Evolutionary conservation across 2,888 invertebrate species (phyloP).

Genomic region (Nomada ruficornis): DNA sequence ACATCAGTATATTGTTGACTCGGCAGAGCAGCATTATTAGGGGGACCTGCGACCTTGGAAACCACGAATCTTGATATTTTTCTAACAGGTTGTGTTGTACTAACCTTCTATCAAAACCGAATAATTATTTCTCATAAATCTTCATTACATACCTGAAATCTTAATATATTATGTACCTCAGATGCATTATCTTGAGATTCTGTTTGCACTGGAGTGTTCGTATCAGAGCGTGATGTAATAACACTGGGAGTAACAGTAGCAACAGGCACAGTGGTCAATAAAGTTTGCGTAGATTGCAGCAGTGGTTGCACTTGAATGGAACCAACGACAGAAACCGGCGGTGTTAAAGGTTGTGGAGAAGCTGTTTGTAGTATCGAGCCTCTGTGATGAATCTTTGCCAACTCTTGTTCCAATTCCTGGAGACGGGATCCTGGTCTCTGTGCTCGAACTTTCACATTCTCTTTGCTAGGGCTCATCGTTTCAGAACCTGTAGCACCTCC

Average conservation of each 20-base stretch:
- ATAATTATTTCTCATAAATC: conserved; percentile 44
- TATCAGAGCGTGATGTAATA: conserved; percentile 74
- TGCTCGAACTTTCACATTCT: conserved; percentile 75
- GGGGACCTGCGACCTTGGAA: conserved; percentile 83
- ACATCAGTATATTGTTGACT: conserved; percentile 63
- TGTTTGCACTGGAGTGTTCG: conserved; percentile 74
- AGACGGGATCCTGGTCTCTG: conserved; percentile 81
- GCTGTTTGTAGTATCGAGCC: conserved; percentile 72
- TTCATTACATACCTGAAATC: not conserved
- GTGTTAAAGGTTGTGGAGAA: conserved; percentile 78
- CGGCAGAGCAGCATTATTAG: conserved; percentile 61
- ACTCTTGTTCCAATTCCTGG: conserved; percentile 82
- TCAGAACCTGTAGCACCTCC: conserved; percentile 73
- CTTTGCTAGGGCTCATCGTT: conserved; percentile 81
- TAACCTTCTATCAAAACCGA: conserved; percentile 60
- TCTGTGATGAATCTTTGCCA: conserved; percentile 84
- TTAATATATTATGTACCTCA: conserved; percentile 65
- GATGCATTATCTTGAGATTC: conserved; percentile 74
- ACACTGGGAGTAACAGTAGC: conserved; percentile 76
- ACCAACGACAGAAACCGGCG: conserved; percentile 75
- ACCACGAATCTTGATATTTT: conserved; percentile 94
- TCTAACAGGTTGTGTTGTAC: conserved; percentile 85
- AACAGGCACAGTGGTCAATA: conserved; percentile 75
- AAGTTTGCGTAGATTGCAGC: conserved; percentile 62
- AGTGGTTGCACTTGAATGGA: conserved; percentile 64